Evolutionary conservation across 1,140 invertebrate species (phyloP).

Genomic region (Drosophila biarmipes): DNA sequence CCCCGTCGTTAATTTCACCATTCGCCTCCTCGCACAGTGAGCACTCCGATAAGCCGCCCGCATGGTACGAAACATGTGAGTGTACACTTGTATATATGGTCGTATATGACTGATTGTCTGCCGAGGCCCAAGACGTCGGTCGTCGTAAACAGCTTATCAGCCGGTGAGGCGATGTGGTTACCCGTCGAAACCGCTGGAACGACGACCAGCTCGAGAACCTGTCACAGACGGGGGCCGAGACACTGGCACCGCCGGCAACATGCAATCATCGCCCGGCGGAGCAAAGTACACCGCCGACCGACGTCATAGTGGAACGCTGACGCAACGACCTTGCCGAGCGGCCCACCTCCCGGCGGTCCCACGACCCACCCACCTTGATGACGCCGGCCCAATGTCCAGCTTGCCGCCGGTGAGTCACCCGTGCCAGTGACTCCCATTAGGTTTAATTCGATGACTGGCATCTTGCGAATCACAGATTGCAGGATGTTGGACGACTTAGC

Average conservation of each 20-base stretch:
- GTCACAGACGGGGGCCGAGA: conserved; percentile 13
- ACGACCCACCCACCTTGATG: conserved; percentile 28
- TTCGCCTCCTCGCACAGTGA: conserved; percentile 40
- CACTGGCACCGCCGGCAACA: conserved; percentile 4
- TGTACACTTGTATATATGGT: conserved; percentile 6
- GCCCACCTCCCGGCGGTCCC: conserved; percentile 10
- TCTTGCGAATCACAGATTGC: conserved; percentile 1
- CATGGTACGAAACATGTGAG: conserved; percentile 12
- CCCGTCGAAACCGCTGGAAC: conserved; percentile 45
- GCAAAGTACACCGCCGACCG: conserved; percentile 49
- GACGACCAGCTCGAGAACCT: conserved; percentile 25
- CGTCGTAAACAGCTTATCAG: conserved; percentile 59
- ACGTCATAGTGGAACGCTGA: conserved; percentile 64
- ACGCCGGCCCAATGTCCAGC: conserved; percentile 21
- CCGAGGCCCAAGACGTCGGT: conserved; percentile 29
- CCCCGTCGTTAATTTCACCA: conserved; percentile 58
- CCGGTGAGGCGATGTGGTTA: conserved; percentile 25
- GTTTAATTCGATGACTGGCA: conserved; percentile 18
- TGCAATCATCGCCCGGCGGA: conserved; percentile 20
- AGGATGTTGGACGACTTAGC: conserved; percentile 19
- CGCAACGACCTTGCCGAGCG: conserved; percentile 42
- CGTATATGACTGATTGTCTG: conserved; percentile 77
- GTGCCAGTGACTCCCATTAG: conserved; percentile 19
- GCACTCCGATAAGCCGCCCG: conserved; percentile 48
- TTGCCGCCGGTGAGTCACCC: conserved; percentile 4